These are phyloP conservation scores for Andrena bicolor DNA, from an alignment of 2,888 invertebrate genomes.

Conservation along the genomic window DNA sequence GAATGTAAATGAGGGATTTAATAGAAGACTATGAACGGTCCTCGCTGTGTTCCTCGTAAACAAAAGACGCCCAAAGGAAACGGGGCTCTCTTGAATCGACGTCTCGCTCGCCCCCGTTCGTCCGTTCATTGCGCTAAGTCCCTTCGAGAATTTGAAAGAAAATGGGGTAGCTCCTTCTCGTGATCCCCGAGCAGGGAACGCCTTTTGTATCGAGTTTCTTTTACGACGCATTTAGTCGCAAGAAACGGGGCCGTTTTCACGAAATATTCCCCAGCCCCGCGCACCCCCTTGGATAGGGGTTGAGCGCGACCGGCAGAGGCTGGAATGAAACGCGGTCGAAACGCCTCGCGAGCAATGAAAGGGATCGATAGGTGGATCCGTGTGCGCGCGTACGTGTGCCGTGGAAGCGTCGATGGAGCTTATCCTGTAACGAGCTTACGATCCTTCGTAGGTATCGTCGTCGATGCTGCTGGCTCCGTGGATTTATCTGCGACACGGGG, in stretches of 20 bases:
- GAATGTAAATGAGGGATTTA: not conserved
- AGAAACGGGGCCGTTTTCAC: constrained; percentile 20
- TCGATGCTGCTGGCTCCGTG: constrained; percentile 30
- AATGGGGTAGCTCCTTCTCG: not conserved
- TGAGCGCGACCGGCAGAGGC: not conserved
- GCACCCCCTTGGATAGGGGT: constrained; percentile 3
- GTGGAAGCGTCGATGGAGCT: constrained; percentile 30
- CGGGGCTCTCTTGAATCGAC: not conserved
- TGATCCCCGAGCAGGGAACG: not conserved
- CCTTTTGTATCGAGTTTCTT: constrained; percentile 27
- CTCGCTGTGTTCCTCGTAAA: not conserved
- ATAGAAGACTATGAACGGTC: not conserved
- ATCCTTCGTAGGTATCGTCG: constrained; percentile 50
- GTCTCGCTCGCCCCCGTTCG: not conserved
- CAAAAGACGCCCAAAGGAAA: not conserved
- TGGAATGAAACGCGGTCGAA: constrained; percentile 22
- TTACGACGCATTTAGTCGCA: constrained; percentile 26
- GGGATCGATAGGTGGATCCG: constrained; percentile 53
- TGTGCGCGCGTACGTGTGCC: constrained; percentile 14
- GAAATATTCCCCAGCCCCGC: constrained; percentile 13
- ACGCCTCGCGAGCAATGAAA: constrained; percentile 11
- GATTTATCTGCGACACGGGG: constrained; percentile 39
- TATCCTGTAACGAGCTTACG: constrained; percentile 60
- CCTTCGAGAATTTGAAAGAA: not conserved
- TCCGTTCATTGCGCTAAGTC: not conserved